Evolutionary conservation across 2,113 vertebrate species (phyloP), one percentile per base, ranked within the genome.

Genomic region (Halichoeres trimaculatus): DNA sequence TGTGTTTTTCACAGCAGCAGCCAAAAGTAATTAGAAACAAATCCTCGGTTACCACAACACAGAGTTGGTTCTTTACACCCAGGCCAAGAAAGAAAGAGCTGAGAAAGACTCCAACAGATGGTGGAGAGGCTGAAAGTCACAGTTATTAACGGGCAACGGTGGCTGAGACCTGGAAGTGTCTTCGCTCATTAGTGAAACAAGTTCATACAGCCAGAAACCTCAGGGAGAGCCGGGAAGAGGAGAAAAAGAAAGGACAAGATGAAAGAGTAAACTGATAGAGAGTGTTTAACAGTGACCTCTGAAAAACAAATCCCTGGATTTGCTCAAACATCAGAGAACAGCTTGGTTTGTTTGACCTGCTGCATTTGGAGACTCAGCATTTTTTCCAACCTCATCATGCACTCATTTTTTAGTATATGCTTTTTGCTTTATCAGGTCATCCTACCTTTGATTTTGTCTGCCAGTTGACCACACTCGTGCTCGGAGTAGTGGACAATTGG

Each of bases 401-500:
- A n/a, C n/a, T n/a, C n/a, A n/a, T n/a, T n/a, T n/a, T n/a, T n/a
- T n/a, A n/a, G 12, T 41, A 10, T 41, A 3, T 41, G 12, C 14
- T 34, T 50, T 38, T 2, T 30, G 14, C 11, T 22, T 51, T 38
- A 26, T 30, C 50, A 47, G 11, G 10, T 60, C 62, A 10, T 69
- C 70, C 19, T 53, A 97, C 97, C 97, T 96, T 97, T 98, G 59
- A 99, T 95, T 83, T 98, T 98, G 87, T 99, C 97, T 0, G 96
- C 96, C n/a, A 99, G 92, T 66, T 96, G 85, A 24, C 95, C 94
- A 90, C 96, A 96, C 89, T 99, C 97, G 0, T 99, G 97, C 80
- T 99, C 97, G 0, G 97, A 98, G 93, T 96, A 99, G 89, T 99
- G 97, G 16, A 97, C 96, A 0, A 98, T 96, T 0, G 96, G 95